Percentiles rank a stretch among this genome's conserved stretches.
These are phyloP conservation scores for Drosophila nannoptera DNA, from an alignment of 1,140 invertebrate genomes.

Conservation along the genomic window DNA sequence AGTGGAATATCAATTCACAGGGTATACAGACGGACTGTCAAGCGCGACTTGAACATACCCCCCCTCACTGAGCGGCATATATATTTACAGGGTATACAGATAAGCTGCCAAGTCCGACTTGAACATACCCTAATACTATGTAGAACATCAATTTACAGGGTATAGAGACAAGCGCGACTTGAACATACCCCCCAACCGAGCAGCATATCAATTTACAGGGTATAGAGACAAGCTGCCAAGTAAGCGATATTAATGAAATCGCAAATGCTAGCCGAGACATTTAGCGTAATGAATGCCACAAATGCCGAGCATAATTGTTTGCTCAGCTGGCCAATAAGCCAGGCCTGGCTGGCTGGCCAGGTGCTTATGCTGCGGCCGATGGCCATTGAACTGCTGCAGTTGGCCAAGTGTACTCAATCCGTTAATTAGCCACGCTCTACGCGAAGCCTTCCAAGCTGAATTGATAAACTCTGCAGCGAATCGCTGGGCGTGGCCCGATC, in stretches of 20 bases:
- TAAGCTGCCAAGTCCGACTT: too few species aligned
- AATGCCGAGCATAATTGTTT: slow-evolving; percentile 56
- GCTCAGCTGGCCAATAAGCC: slow-evolving; percentile 41
- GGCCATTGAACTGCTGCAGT: slow-evolving; percentile 26
- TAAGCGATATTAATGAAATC: slow-evolving; percentile 56
- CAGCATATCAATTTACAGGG: too few species aligned
- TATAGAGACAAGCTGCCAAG: too few species aligned
- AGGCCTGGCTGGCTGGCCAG: not conserved
- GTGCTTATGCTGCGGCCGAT: not conserved
- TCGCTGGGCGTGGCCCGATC: slow-evolving; percentile 26
- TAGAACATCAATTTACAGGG: too few species aligned
- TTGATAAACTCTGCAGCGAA: slow-evolving; percentile 40
- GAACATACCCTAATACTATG: too few species aligned
- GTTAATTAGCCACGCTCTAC: slow-evolving; percentile 33
- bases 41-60: too few species aligned
- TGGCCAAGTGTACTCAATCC: not conserved
- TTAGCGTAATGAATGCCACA: slow-evolving; percentile 45
- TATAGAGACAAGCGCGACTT: too few species aligned
- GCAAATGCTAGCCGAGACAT: slow-evolving; percentile 54
- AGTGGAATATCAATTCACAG: too few species aligned
- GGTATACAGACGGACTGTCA: too few species aligned
- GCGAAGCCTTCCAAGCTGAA: slow-evolving; percentile 5
- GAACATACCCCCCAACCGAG: too few species aligned
- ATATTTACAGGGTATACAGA: too few species aligned
- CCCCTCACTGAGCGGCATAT: too few species aligned